Evolutionary conservation across 2,797 vertebrate genomes (phyloP), one percentile per base, ranked within the genome.

Genomic region (Sebastes hubbsi): DNA sequence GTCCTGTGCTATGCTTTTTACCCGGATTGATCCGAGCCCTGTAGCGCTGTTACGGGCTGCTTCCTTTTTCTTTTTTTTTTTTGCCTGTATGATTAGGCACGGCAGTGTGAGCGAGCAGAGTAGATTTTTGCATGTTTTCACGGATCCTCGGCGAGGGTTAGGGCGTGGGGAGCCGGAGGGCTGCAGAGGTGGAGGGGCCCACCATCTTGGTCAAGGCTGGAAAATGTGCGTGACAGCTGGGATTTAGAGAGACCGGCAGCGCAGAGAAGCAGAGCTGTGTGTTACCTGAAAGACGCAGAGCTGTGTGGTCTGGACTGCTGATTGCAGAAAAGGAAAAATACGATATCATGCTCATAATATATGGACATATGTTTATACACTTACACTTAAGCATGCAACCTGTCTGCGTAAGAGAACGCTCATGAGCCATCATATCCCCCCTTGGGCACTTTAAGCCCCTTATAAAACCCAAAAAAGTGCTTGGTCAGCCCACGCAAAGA

Each of bases 121-220:
- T 16, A 3, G 81, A 86, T 84, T 87, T 84, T 78, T 87, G 80
- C 82, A 91, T 86, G 72, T 91, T 91, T 93, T 89, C 83, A 90
- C 60, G 80, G 66, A 42, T 85, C 54, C 24, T 75, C 59, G 0
- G 25, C 1, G 52, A 84, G 76, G 84, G 84, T 72, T 64, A 14
- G 61, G 87, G 68, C 11, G 56, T 62, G 34, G 55, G 56, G 60
- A 46, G 80, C 77, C 29, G 46, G 24, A 38, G 82, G 83, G 55
- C 52, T 32, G 88, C 71, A 64, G 86, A 86, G 83, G 83, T 76
- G 86, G 29, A 82, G 59, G 85, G 85, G 42, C 81, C 77, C 75
- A 9, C 65, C 63, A 59, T 89, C 84, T 78, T 11, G 64, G 82
- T 72, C 80, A 58, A 55, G 72, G 64, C 71, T 69, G 73, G 30